A percentile compares a stretch with the other conserved stretches of the same genome.
These are phyloP conservation scores for Tringa solitaria DNA, from an alignment of 2,113 vertebrate species.

Conservation along the genomic window DNA sequence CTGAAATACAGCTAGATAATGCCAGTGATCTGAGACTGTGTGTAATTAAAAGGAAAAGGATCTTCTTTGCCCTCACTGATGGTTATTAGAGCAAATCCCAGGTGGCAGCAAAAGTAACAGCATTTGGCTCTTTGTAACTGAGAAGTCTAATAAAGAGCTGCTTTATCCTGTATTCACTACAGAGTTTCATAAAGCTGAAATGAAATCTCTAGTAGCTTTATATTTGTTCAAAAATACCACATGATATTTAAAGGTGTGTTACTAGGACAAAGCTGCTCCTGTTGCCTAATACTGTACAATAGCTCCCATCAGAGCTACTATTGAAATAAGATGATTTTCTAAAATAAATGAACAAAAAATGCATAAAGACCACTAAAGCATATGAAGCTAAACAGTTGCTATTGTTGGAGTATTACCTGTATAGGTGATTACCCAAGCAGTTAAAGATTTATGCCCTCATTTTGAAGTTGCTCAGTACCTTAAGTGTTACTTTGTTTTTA, in stretches of 20 bases:
- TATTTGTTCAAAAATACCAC: not conserved
- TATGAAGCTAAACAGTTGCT: not conserved
- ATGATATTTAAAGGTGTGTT: not conserved
- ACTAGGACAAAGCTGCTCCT: not conserved
- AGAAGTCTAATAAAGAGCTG: not conserved
- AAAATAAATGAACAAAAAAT: slow-evolving; percentile 9
- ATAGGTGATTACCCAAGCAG: not conserved
- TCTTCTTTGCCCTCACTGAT: not conserved
- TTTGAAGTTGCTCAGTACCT: not conserved
- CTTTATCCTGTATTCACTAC: not conserved
- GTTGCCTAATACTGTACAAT: not conserved
- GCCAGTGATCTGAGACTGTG: not conserved
- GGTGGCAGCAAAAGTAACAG: not conserved
- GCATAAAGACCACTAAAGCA: not conserved
- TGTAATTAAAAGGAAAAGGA: not conserved
- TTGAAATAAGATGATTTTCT: not conserved
- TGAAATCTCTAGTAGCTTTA: not conserved
- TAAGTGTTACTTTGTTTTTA: not conserved
- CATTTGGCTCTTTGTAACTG: not conserved
- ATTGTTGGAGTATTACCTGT: not conserved
- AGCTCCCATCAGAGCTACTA: not conserved
- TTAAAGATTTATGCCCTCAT: not conserved
- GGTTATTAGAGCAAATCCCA: not conserved
- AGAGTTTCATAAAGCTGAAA: not conserved
- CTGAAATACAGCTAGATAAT: not conserved